Percentiles rank a stretch among this genome's conserved stretches.
Conservation (phyloP, 37 sponge, comb jelly and placozoan species). For the Axinella damicornis region DNA sequence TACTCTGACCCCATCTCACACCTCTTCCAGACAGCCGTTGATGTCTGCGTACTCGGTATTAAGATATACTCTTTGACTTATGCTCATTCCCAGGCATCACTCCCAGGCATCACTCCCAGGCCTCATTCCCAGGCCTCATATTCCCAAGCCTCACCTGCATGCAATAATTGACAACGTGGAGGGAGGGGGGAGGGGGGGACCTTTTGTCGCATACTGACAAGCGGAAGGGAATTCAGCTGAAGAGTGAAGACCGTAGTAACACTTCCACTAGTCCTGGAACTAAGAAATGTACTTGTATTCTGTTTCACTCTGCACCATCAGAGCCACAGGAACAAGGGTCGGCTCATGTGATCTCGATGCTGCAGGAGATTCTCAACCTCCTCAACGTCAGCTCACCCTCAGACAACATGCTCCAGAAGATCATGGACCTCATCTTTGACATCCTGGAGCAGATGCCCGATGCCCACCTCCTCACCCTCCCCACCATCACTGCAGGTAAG, state of each 20-base stretch:
- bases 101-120: too few relatives aligned
- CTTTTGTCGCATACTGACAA: too few relatives aligned
- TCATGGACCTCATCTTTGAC: conserved; percentile 31
- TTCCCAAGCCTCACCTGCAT: too few relatives aligned
- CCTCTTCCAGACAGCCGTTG: conserved; percentile 41
- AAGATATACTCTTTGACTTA: too few relatives aligned
- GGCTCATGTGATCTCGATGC: conserved; percentile 24
- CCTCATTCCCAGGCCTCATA: too few relatives aligned
- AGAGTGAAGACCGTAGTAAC: too few relatives aligned
- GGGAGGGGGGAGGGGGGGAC: too few relatives aligned
- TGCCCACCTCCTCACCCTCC: conserved; percentile 35
- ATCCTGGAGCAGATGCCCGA: conserved; percentile 44
- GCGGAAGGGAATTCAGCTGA: too few relatives aligned
- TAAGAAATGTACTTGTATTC: too few relatives aligned
- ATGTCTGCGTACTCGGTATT: conserved; percentile 36
- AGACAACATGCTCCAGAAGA: not conserved
- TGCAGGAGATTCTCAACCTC: conserved; percentile 78
- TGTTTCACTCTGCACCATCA: not conserved
- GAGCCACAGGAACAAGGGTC: conserved; percentile 21
- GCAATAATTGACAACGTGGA: too few relatives aligned
- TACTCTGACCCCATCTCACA: conserved; percentile 47
- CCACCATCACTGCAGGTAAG: conserved; percentile 72
- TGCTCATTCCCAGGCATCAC: too few relatives aligned
- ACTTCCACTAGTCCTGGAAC: too few relatives aligned
- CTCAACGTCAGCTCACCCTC: conserved; percentile 72